phyloP scores from a whole-genome alignment of 2,113 vertebrate genomes.

The Hyaena hyaena region DNA sequence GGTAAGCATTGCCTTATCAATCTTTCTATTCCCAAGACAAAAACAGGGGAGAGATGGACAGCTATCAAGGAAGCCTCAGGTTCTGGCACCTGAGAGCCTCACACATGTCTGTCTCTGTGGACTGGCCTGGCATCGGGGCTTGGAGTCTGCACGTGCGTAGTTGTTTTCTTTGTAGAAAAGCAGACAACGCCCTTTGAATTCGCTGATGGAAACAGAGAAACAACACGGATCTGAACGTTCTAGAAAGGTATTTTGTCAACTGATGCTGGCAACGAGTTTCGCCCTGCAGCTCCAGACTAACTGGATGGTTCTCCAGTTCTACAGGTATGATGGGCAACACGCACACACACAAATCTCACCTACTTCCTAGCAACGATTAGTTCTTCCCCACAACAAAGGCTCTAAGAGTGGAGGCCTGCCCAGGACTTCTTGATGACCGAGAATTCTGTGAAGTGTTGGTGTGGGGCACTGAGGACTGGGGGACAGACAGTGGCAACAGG shows the following conservation, averaged over 20 bases:
- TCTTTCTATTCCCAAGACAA: not conserved
- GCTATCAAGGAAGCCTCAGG: not conserved
- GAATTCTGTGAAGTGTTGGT: not conserved
- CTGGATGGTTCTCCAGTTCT: not conserved
- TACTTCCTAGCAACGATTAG: not conserved
- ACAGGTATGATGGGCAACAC: fast-evolving
- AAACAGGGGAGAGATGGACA: not conserved
- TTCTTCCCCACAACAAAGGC: not conserved
- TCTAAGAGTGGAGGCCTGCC: not conserved
- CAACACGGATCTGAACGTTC: not conserved
- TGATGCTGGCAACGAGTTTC: not conserved
- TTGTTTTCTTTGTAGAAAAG: not conserved
- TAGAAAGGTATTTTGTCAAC: not conserved
- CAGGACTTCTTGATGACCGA: not conserved
- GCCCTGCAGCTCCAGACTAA: fast-evolving
- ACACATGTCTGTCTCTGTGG: fast-evolving
- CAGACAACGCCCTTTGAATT: fast-evolving
- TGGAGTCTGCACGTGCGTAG: not conserved
- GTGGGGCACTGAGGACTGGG: not conserved
- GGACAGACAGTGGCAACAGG: not conserved
- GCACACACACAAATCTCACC: no score
- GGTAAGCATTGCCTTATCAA: not conserved
- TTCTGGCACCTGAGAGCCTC: fast-evolving
- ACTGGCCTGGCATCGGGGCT: not conserved
- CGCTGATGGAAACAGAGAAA: not conserved